Conservation (phyloP, 2,797 vertebrate genomes). For the Sebastes minor region DNA sequence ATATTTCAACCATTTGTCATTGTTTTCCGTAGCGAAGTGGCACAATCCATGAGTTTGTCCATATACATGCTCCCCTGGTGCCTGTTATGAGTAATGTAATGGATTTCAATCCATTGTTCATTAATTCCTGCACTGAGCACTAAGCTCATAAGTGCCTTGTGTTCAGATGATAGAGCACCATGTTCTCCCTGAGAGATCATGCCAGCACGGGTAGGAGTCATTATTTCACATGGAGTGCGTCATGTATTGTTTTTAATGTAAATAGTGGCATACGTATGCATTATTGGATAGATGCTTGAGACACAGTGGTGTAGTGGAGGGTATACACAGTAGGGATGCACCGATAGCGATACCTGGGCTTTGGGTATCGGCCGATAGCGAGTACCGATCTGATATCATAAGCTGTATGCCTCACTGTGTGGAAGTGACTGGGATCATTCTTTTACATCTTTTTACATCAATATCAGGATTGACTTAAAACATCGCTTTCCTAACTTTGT, state of each 20-base stretch:
- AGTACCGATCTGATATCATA: background rate
- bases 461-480: too few species aligned
- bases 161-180: conserved; percentile 19
- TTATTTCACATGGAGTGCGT: conserved; percentile 10
- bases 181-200: conserved; percentile 20
- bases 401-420: background rate
- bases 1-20: background rate
- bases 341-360: background rate
- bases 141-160: conserved; percentile 13
- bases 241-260: background rate
- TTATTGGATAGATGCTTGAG: background rate
- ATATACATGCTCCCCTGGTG: conserved; percentile 6
- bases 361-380: background rate
- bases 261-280: background rate
- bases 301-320: background rate
- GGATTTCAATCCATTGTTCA: conserved; percentile 34
- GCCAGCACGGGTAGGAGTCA: background rate
- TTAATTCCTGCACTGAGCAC: conserved; percentile 28
- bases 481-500: too few species aligned
- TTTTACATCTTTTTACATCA: too few species aligned
- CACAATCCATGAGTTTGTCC: background rate
- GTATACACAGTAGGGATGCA: background rate
- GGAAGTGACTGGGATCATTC: too few species aligned
- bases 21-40: background rate
- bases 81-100: conserved; percentile 33